A percentile compares a stretch with the other conserved stretches of the same genome.
Conservation (phyloP, 2,888 invertebrate genomes). For the Netelia inedita region DNA sequence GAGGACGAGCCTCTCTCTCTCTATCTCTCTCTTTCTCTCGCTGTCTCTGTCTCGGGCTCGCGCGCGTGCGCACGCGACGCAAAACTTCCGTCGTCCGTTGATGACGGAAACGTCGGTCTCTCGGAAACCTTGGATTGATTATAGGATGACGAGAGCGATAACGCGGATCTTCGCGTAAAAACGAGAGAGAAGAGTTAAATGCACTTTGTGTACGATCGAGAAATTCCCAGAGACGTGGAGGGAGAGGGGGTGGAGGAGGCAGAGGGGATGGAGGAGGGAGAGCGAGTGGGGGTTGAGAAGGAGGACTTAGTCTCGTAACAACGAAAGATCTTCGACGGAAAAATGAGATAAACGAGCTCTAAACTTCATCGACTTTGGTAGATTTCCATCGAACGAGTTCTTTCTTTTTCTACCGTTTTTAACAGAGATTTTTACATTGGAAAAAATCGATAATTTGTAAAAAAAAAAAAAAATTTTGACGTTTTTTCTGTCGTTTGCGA, state of each 20-base stretch:
- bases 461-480: too few relatives aligned
- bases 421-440: neutral
- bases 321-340: slow-evolving; percentile 39
- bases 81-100: slow-evolving; percentile 46
- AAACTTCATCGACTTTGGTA: slow-evolving; percentile 17
- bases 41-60: too few relatives aligned
- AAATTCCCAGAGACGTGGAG: neutral
- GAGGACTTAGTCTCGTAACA: neutral
- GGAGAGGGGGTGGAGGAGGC: neutral
- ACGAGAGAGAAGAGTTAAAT: slow-evolving; percentile 54
- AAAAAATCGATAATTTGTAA: too few relatives aligned
- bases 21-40: too few relatives aligned
- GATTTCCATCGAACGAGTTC: slow-evolving; percentile 23
- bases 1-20: slow-evolving; percentile 6
- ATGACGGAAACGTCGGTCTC: slow-evolving; percentile 45
- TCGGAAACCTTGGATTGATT: slow-evolving; percentile 63
- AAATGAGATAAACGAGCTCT: slow-evolving; percentile 1
- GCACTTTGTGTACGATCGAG: slow-evolving; percentile 39
- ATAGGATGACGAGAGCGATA: neutral
- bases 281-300: neutral
- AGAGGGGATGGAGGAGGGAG: neutral
- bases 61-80: neutral
- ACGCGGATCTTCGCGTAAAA: slow-evolving; percentile 18
- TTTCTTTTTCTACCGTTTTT: neutral
- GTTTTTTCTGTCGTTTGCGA: too few relatives aligned